Base-by-base conservation (phyloP, 23 tunicate genomes). In the Trididemnum nubilum region DNA sequence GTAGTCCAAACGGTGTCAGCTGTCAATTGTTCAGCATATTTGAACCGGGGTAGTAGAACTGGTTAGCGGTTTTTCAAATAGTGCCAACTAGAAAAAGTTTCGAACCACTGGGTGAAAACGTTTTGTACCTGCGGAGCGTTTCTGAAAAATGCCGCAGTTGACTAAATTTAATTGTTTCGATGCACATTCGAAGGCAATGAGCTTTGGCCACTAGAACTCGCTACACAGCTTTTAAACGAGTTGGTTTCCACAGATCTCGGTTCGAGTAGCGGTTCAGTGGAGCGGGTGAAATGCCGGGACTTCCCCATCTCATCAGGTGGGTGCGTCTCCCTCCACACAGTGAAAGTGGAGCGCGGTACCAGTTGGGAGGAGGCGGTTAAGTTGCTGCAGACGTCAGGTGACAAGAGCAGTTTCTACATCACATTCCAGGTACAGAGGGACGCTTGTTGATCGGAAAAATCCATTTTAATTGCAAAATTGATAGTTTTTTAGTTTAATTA, bases 271-370 rank as follows among this genome's bases (percentile, higher is more conserved):
- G 57, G 75, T 44, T 52, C 33, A n/a, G 92, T 88, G 0, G 92
- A 89, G 52, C 64, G 72, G 0, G 67, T 89, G 32, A 58, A 78
- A 75, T 49, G 83, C 58, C 52, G 71, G 49, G 81, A 79, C 57
- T 89, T 89, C 81, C 76, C 58, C 54, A 33, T 83, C 34, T 26
- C 72, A 7, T 74, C 70, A 4, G 64, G 86, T 4, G 81, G 85
- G 39, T 44, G 40, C 50, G 87, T 82, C 26, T 64, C 80, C 9
- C 83, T 91, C 33, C 89, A 91, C 84, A 81, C 87, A 37, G 97
- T 91, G 66, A 79, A 52, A 40, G 77, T 91, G 9, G 97, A 91
- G 39, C 52, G 97, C 3, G 97, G 97, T 1, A 76, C 79, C 36
- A 51, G 78, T 1, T 91, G 97, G 97, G 57, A 66, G 31, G 90